These are phyloP conservation scores for Seriola aureovittata DNA, from an alignment of 2,113 vertebrate genomes.

Conservation along the genomic window DNA sequence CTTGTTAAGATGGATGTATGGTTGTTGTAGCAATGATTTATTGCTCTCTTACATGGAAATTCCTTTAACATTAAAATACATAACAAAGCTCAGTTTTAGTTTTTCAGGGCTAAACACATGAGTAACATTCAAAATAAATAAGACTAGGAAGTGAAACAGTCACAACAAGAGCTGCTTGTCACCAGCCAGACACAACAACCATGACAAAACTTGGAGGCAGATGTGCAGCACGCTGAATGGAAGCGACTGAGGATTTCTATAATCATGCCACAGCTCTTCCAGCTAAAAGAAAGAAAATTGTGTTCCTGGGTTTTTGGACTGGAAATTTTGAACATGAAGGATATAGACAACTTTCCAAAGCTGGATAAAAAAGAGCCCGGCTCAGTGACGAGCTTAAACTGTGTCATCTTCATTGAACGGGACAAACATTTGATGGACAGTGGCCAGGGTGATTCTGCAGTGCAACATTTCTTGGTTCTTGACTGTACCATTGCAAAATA, in stretches of 20 bases:
- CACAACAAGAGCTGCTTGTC: conserved; percentile 8
- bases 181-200: conserved; percentile 26
- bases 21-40: not conserved
- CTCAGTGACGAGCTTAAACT: not conserved
- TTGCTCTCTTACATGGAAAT: not conserved
- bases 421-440: not conserved
- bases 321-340: not conserved
- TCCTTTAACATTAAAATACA: conserved; percentile 1
- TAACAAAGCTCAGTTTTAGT: not conserved
- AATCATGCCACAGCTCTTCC: not conserved
- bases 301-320: not conserved
- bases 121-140: conserved; percentile 4
- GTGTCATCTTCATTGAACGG: not conserved
- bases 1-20: not conserved
- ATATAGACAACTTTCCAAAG: not conserved
- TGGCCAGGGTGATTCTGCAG: not conserved
- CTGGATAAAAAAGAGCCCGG: not conserved
- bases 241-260: not conserved
- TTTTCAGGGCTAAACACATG: conserved; percentile 3
- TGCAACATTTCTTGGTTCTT: not conserved
- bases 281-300: not conserved
- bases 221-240: not conserved
- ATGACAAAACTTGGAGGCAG: not conserved
- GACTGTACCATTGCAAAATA: not conserved
- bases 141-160: conserved; percentile 1